Percentiles rank a stretch among this genome's conserved stretches.
Evolutionary conservation across 2,113 vertebrate genomes (phyloP).

Genomic region (Oenanthe oenanthe): DNA sequence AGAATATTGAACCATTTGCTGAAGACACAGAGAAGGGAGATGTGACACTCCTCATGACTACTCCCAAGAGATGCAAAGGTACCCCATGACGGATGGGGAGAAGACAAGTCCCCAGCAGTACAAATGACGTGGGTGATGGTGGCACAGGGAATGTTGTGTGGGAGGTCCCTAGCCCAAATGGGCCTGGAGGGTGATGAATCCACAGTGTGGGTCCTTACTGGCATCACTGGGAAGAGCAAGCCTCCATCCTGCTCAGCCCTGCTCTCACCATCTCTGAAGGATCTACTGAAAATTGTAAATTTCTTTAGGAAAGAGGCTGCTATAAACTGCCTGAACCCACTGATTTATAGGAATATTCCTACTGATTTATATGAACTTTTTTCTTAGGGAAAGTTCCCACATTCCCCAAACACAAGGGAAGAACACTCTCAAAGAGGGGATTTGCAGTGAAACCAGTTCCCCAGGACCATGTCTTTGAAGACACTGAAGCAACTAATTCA

Average conservation of each 20-base stretch:
- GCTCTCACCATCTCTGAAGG: not conserved
- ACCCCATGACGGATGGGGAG: not conserved
- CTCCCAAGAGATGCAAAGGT: not conserved
- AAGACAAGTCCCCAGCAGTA: not conserved
- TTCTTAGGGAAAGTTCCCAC: not conserved
- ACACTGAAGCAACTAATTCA: not conserved
- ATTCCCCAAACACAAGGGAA: not conserved
- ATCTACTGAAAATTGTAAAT: accelerated
- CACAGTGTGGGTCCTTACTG: no score
- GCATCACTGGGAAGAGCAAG: not conserved
- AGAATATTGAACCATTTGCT: not conserved
- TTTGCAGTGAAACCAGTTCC: not conserved
- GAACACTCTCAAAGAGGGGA: accelerated
- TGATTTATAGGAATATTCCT: not conserved
- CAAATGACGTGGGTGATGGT: not conserved
- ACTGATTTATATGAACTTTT: not conserved
- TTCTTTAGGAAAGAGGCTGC: not conserved
- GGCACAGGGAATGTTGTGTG: not conserved
- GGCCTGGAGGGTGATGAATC: not conserved
- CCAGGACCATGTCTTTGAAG: not conserved
- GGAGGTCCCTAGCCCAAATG: not conserved
- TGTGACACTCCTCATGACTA: accelerated
- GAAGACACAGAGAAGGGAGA: not conserved
- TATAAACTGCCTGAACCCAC: not conserved
- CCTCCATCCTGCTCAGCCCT: not conserved